Percentiles rank a stretch among this genome's conserved stretches.
phyloP scores from a whole-genome alignment of 2,113 vertebrate species.

The Oxyura jamaicensis region DNA sequence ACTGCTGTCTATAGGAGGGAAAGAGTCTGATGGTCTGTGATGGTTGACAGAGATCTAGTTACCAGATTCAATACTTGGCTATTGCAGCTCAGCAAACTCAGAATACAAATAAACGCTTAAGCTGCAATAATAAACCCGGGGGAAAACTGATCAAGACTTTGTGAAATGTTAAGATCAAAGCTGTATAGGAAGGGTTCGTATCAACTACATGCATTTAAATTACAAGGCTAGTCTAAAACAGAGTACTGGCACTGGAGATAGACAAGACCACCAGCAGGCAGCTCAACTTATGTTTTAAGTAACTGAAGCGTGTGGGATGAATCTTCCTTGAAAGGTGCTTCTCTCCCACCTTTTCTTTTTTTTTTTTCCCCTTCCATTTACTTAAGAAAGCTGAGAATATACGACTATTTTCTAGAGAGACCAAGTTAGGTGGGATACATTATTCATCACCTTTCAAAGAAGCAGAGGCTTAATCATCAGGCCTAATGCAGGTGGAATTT shows the following conservation, averaged over 20 bases:
- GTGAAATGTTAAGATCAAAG: background rate
- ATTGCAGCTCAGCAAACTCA: background rate
- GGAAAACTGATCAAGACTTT: background rate
- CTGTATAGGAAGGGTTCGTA: background rate
- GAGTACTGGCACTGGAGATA: background rate
- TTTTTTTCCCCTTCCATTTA: background rate
- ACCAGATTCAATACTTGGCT: background rate
- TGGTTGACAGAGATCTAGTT: background rate
- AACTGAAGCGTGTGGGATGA: background rate
- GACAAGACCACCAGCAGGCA: background rate
- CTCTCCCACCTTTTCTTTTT: background rate
- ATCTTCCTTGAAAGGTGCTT: background rate
- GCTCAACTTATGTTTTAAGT: background rate
- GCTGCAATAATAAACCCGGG: background rate
- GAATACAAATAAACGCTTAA: background rate
- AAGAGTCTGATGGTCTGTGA: background rate
- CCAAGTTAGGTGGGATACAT: conserved; percentile 1
- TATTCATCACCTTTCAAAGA: conserved; percentile 35
- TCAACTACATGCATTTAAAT: background rate
- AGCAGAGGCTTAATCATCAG: background rate
- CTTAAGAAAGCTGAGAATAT: background rate
- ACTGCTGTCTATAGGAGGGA: background rate
- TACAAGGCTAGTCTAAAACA: background rate
- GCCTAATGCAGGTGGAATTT: conserved; percentile 42
- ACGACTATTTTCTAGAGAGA: background rate